A percentile compares a stretch with the other conserved stretches of the same genome.
phyloP scores from a whole-genome alignment of 2,888 invertebrate genomes.

The Perizoma affinitatum region DNA sequence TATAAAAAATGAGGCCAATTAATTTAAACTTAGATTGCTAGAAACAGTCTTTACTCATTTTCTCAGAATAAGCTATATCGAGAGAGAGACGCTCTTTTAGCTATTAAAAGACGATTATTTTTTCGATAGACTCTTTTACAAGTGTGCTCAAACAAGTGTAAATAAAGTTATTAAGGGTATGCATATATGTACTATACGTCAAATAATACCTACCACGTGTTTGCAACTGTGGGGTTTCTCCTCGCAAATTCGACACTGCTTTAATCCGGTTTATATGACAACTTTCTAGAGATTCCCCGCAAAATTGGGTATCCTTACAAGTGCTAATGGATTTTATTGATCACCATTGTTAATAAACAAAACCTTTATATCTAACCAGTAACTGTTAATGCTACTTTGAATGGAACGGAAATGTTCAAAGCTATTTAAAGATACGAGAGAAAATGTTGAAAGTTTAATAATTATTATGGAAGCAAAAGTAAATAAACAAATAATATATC shows the following conservation, averaged over 20 bases:
- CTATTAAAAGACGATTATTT: not conserved
- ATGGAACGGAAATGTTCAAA: conserved; percentile 11
- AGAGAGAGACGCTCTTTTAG: no score
- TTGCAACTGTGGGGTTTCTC: conserved; percentile 53
- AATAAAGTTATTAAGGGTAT: conserved; percentile 41
- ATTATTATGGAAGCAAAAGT: conserved; percentile 17
- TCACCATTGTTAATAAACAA: conserved; percentile 37
- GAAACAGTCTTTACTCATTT: no score
- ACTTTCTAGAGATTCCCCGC: conserved; percentile 78
- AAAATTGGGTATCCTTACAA: conserved; percentile 65
- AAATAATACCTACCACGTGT: conserved; percentile 39
- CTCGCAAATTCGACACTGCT: conserved; percentile 62
- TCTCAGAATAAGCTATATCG: no score
- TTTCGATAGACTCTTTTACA: not conserved
- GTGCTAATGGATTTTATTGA: conserved; percentile 70
- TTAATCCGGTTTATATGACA: conserved; percentile 71
- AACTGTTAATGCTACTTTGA: conserved; percentile 10
- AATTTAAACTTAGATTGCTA: not conserved
- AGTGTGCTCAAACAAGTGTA: not conserved
- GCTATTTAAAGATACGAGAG: conserved; percentile 4
- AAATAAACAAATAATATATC: not conserved
- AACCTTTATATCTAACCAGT: conserved; percentile 7
- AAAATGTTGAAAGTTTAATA: conserved; percentile 11
- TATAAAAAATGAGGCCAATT: conserved; percentile 10
- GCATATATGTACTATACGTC: conserved; percentile 16